phyloP scores from a whole-genome alignment of 2,797 vertebrate genomes.

The Pogoniulus pusillus region DNA sequence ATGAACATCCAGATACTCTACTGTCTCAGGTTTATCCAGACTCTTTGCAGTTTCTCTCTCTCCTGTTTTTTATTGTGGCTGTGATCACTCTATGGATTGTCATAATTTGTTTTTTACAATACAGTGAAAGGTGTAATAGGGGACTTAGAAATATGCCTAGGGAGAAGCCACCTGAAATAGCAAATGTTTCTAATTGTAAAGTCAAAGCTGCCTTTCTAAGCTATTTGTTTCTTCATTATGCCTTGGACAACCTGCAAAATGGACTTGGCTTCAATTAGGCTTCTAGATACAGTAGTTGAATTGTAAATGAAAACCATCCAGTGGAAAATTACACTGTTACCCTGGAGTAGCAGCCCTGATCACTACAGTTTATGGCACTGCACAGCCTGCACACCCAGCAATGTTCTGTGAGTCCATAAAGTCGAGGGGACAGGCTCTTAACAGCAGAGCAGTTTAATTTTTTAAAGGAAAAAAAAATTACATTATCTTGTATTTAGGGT shows the following conservation, averaged over 20 bases:
- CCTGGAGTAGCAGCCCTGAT: slow-evolving; percentile 3
- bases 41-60: neutral
- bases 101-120: slow-evolving; percentile 44
- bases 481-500: neutral
- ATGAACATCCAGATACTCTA: neutral
- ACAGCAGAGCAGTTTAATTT: neutral
- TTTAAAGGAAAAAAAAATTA: neutral
- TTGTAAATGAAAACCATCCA: slow-evolving; percentile 35
- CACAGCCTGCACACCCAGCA: neutral
- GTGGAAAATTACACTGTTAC: slow-evolving; percentile 46
- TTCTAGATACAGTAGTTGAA: slow-evolving; percentile 15
- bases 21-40: neutral
- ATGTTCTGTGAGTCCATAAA: neutral
- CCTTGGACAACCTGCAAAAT: neutral
- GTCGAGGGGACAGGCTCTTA: neutral
- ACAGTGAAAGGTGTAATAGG: neutral
- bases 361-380: neutral
- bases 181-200: slow-evolving; percentile 30
- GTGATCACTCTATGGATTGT: neutral
- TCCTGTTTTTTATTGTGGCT: neutral
- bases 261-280: slow-evolving; percentile 28
- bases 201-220: slow-evolving; percentile 37
- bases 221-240: slow-evolving; percentile 14
- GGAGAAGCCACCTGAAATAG: slow-evolving; percentile 18
- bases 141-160: neutral